Conservation (phyloP, 2,888 invertebrate genomes). For the Drosophila antonietae region DNA sequence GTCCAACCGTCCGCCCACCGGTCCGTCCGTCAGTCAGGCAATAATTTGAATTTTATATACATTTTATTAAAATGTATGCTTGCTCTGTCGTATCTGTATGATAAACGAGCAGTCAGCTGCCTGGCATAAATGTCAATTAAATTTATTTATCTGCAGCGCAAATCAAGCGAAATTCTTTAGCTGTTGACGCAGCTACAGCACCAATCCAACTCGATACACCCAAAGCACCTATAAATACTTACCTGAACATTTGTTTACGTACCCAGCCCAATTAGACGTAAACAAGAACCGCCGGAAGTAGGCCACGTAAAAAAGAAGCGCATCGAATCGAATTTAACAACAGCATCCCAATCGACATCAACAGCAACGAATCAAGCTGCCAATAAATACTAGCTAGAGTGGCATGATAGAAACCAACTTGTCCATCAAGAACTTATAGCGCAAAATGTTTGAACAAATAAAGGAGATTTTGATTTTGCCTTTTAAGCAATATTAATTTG, state of each 20-base stretch:
- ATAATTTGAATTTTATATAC: slow-evolving; percentile 40
- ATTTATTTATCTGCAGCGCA: slow-evolving; percentile 62
- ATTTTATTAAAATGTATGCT: slow-evolving; percentile 20
- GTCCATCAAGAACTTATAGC: slow-evolving; percentile 14
- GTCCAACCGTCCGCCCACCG: neutral
- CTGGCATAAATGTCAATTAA: slow-evolving; percentile 66
- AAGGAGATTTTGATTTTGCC: neutral
- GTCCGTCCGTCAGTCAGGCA: slow-evolving; percentile 1
- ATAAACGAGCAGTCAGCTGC: slow-evolving; percentile 66
- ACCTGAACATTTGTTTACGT: slow-evolving; percentile 74
- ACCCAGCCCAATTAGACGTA: slow-evolving; percentile 66
- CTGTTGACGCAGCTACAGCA: slow-evolving; percentile 44
- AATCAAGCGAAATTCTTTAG: slow-evolving; percentile 49
- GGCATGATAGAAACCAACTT: slow-evolving; percentile 25
- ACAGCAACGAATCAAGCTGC: slow-evolving; percentile 15
- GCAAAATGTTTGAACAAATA: neutral
- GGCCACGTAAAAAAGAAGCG: slow-evolving; percentile 57
- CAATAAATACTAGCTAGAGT: neutral
- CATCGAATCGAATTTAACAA: slow-evolving; percentile 28
- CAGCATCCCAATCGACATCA: slow-evolving; percentile 26
- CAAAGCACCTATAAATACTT: slow-evolving; percentile 59
- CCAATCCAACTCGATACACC: slow-evolving; percentile 28
- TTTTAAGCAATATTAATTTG: neutral
- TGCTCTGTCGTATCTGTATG: slow-evolving; percentile 16
- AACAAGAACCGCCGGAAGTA: slow-evolving; percentile 73